Percentiles rank a stretch among this genome's conserved stretches.
Conservation (phyloP, 1,140 invertebrate species). For the Drosophila repletoides region DNA sequence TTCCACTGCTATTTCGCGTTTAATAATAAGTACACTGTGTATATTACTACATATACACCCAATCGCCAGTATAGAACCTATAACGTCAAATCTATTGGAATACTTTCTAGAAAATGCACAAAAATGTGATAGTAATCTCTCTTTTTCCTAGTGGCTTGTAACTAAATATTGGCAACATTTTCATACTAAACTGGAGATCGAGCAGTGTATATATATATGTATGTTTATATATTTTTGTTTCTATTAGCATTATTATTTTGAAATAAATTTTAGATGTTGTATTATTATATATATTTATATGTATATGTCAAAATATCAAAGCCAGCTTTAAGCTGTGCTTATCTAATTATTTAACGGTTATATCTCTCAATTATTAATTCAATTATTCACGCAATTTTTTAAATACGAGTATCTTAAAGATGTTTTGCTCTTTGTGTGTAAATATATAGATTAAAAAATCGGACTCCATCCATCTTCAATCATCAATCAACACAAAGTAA, state of each 20-base stretch:
- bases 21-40: slow-evolving; percentile 16
- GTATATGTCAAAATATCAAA: slow-evolving; percentile 44
- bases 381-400: slow-evolving; percentile 50
- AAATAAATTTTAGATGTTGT: too few relatives aligned
- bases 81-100: not conserved
- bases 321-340: slow-evolving; percentile 58
- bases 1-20: slow-evolving; percentile 9
- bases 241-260: slow-evolving; percentile 13
- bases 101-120: not conserved
- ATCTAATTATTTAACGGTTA: slow-evolving; percentile 46
- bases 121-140: not conserved
- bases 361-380: slow-evolving; percentile 43
- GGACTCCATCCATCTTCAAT: slow-evolving; percentile 31
- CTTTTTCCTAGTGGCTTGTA: too few relatives aligned
- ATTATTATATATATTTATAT: slow-evolving; percentile 27
- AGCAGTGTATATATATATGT: slow-evolving; percentile 21
- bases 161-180: not conserved
- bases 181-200: slow-evolving; percentile 2
- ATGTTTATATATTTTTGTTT: slow-evolving; percentile 20
- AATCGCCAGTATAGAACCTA: slow-evolving; percentile 7
- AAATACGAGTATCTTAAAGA: slow-evolving; percentile 64
- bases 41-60: slow-evolving; percentile 3
- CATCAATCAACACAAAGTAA: slow-evolving; percentile 63
- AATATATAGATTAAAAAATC: slow-evolving; percentile 53
- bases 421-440: slow-evolving; percentile 62